A percentile compares a stretch with the other conserved stretches of the same genome.
These are phyloP conservation scores for Sebastes kiyomatsui DNA, from an alignment of 2,797 vertebrate genomes.

Conservation along the genomic window DNA sequence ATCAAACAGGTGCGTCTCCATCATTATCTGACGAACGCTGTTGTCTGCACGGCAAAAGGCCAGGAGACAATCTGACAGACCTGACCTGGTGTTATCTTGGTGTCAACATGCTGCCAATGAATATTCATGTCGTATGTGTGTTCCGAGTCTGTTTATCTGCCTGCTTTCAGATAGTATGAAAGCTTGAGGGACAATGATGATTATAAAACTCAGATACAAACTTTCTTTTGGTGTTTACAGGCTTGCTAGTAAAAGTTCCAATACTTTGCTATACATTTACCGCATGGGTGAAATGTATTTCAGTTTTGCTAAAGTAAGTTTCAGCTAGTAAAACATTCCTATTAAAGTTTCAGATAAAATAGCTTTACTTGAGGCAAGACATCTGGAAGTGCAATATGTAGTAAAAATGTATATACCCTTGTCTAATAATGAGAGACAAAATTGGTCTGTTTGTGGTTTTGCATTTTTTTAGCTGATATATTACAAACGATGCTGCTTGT, in stretches of 20 bases:
- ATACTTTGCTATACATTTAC: background rate
- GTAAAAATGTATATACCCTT: background rate
- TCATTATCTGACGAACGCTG: slow-evolving; percentile 60
- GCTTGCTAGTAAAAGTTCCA: background rate
- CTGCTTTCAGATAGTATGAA: slow-evolving; percentile 52
- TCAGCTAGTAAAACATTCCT: background rate
- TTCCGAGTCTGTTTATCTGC: slow-evolving; percentile 42
- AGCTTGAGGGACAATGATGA: slow-evolving; percentile 30
- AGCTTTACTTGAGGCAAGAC: background rate
- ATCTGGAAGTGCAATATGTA: background rate
- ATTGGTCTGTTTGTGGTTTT: background rate
- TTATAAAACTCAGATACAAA: slow-evolving; percentile 22
- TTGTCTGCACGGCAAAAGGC: slow-evolving; percentile 54
- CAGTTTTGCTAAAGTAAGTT: background rate
- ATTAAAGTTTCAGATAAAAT: background rate
- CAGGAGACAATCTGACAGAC: slow-evolving; percentile 65
- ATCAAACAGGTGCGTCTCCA: slow-evolving; percentile 50
- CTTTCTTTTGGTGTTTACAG: background rate
- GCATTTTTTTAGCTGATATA: background rate
- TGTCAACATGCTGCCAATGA: slow-evolving; percentile 60
- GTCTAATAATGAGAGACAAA: background rate
- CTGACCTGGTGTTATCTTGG: slow-evolving; percentile 63
- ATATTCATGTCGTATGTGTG: slow-evolving; percentile 62
- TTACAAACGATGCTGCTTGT: background rate
- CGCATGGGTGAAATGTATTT: background rate